A percentile compares a stretch with the other conserved stretches of the same genome.
Conservation (phyloP, 2,888 invertebrate species). For the Acanthosepion pharaonis region DNA sequence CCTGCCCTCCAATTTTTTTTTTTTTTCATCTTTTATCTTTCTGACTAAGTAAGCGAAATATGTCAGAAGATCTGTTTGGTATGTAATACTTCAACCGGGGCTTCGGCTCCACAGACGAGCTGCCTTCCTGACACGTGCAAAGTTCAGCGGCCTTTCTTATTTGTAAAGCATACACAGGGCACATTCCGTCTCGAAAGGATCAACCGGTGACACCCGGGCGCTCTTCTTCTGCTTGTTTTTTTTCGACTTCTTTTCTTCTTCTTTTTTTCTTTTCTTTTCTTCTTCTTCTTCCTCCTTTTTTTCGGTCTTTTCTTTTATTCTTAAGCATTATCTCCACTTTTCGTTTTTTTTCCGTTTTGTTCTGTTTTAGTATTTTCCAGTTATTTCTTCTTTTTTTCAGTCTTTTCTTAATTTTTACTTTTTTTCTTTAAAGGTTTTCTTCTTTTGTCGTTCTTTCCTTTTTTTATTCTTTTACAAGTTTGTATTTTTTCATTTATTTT, state of each 20-base stretch:
- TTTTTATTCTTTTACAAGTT: not conserved
- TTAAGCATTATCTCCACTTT: too few species aligned
- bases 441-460: not conserved
- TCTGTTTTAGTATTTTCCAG: not conserved
- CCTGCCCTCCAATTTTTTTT: not conserved
- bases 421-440: not conserved
- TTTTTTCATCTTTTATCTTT: not conserved
- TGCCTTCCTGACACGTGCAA: slow-evolving; percentile 6
- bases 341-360: not conserved
- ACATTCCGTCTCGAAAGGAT: not conserved
- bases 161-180: not conserved
- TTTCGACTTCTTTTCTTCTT: too few species aligned
- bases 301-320: too few species aligned
- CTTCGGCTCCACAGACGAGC: not conserved
- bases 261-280: too few species aligned
- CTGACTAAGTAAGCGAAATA: not conserved
- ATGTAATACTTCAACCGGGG: not conserved
- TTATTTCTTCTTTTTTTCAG: not conserved
- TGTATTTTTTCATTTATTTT: not conserved
- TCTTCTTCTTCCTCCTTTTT: too few species aligned
- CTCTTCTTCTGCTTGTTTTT: too few species aligned
- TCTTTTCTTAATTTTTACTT: not conserved
- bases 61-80: not conserved
- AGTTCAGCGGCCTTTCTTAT: slow-evolving; percentile 17
- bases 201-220: not conserved